A percentile compares a stretch with the other conserved stretches of the same genome.
phyloP scores from a whole-genome alignment of 2,113 vertebrate species.

The Odocoileus hemionus region DNA sequence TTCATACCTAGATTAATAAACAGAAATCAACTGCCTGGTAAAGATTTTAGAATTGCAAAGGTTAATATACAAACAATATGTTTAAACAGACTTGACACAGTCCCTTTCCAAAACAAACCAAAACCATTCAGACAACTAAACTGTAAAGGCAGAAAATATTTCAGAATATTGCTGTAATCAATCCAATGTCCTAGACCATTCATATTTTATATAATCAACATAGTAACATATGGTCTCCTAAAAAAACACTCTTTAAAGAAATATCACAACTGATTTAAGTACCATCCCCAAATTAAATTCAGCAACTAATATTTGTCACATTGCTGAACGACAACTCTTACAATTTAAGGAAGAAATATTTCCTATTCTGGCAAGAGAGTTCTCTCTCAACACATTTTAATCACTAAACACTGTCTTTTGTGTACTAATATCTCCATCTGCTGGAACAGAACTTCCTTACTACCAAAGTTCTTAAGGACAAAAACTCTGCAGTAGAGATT shows the following conservation, averaged over 20 bases:
- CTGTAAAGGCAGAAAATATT: constrained; percentile 4
- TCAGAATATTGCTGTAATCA: neutral
- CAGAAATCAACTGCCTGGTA: neutral
- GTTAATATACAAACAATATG: neutral
- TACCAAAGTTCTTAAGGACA: constrained; percentile 27
- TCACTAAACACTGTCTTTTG: constrained; percentile 46
- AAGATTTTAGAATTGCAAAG: neutral
- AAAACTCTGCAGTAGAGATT: constrained; percentile 19
- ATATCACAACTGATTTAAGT: neutral
- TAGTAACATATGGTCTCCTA: neutral
- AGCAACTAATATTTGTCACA: neutral
- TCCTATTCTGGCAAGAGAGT: constrained; percentile 15
- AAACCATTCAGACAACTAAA: neutral
- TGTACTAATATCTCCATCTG: constrained; percentile 71
- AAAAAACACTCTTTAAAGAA: constrained; percentile 23
- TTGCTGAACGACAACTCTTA: neutral
- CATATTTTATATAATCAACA: constrained; percentile 1
- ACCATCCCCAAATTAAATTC: neutral
- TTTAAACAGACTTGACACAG: neutral
- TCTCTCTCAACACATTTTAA: constrained; percentile 50
- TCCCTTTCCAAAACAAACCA: neutral
- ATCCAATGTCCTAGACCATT: neutral
- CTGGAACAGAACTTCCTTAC: constrained; percentile 60
- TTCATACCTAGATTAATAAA: neutral
- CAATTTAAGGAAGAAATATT: neutral